These are phyloP conservation scores for Oscheius sp. DNA, from an alignment of 2,888 invertebrate genomes.

Conservation along the genomic window DNA sequence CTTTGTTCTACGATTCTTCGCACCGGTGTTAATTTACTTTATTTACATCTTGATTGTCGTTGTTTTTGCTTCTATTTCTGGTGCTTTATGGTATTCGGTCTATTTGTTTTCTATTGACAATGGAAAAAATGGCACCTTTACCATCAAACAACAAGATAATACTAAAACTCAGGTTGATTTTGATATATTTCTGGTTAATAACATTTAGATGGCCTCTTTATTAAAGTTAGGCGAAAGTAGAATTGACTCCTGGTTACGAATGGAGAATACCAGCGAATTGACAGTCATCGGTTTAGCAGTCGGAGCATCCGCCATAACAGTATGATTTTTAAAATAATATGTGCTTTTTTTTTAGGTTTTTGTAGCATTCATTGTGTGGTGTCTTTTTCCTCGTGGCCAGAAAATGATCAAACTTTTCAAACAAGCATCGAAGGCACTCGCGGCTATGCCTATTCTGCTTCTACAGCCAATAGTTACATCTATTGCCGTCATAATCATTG, in stretches of 20 bases:
- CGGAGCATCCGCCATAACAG: slow-evolving; percentile 30
- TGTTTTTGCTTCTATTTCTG: slow-evolving; percentile 12
- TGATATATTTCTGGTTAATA: neutral
- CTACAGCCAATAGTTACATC: slow-evolving; percentile 22
- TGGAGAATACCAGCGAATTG: slow-evolving; percentile 24
- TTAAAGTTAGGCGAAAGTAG: slow-evolving; percentile 6
- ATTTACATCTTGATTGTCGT: slow-evolving; percentile 22
- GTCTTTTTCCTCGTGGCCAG: slow-evolving; percentile 28
- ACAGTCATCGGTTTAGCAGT: slow-evolving; percentile 24
- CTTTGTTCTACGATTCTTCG: slow-evolving; percentile 29
- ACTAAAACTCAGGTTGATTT: neutral
- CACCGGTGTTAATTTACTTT: slow-evolving; percentile 25
- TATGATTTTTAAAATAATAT: neutral
- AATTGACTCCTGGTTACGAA: slow-evolving; percentile 13
- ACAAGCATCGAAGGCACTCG: slow-evolving; percentile 26
- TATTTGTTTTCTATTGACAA: neutral
- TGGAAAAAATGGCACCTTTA: neutral
- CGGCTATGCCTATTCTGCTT: slow-evolving; percentile 28
- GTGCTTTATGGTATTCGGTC: slow-evolving; percentile 28
- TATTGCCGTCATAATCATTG: slow-evolving; percentile 3
- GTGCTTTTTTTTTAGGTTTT: slow-evolving; percentile 7
- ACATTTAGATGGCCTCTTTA: slow-evolving; percentile 1
- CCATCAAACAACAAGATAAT: neutral
- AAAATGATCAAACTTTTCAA: slow-evolving; percentile 30
- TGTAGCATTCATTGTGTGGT: slow-evolving; percentile 26